phyloP scores from a whole-genome alignment of 1,140 invertebrate species.

The Camponotus floridanus region DNA sequence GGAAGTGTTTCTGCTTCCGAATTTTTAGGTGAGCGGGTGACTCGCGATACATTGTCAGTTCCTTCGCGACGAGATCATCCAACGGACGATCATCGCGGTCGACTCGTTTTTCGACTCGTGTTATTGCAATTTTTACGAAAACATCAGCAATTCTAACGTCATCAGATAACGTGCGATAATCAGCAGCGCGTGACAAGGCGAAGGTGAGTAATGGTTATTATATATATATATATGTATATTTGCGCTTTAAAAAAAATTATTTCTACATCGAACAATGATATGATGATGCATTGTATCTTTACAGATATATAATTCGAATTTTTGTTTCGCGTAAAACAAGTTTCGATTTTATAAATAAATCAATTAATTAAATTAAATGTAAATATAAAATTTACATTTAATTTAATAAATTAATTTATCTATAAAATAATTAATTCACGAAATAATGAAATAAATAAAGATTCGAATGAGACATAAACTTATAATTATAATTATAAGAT shows the following conservation, averaged over 20 bases:
- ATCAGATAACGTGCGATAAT: slow-evolving; percentile 2
- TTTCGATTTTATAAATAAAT: too few relatives aligned
- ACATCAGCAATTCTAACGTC: slow-evolving; percentile 44
- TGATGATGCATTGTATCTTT: not conserved
- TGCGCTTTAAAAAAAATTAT: slow-evolving; percentile 16
- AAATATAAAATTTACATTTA: too few relatives aligned
- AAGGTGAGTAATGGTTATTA: not conserved
- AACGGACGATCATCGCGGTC: not conserved
- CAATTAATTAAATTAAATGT: too few relatives aligned
- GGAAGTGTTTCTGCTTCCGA: slow-evolving; percentile 58
- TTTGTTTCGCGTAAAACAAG: not conserved
- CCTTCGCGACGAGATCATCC: not conserved
- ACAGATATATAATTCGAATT: slow-evolving; percentile 23
- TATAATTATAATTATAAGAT: not conserved
- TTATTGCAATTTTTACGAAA: not conserved
- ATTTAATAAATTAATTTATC: too few relatives aligned
- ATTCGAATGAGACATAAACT: not conserved
- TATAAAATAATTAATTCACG: not conserved
- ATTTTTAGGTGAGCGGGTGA: slow-evolving; percentile 56
- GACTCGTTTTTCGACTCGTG: slow-evolving; percentile 33
- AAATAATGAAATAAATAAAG: not conserved
- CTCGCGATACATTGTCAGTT: not conserved
- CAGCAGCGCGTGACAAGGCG: slow-evolving; percentile 18
- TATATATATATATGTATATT: not conserved
- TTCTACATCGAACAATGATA: slow-evolving; percentile 2